phyloP scores from a whole-genome alignment of 2,113 vertebrate species.

The Acanthisitta chloris region DNA sequence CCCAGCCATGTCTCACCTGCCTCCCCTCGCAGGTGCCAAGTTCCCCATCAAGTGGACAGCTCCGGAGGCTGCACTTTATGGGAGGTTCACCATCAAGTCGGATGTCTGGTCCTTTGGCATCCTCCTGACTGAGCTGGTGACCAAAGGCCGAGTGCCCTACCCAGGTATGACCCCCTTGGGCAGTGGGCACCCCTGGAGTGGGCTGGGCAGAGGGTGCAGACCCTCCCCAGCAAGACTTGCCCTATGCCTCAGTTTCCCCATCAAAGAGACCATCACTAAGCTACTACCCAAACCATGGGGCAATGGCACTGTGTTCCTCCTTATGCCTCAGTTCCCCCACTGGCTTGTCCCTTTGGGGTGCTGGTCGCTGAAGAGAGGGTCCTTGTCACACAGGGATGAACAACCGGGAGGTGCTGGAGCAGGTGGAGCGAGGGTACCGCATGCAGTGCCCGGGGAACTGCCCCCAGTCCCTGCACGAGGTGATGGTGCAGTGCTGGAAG shows the following conservation, averaged over 20 bases:
- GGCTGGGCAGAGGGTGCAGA: neutral
- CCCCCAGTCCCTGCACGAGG: slow-evolving; percentile 88
- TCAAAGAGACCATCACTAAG: neutral
- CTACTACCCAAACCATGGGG: neutral
- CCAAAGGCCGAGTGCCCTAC: slow-evolving; percentile 96
- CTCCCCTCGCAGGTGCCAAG: slow-evolving; percentile 84
- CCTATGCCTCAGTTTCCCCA: neutral
- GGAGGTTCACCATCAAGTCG: slow-evolving; percentile 96
- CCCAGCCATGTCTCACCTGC: neutral
- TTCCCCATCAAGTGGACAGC: slow-evolving; percentile 99
- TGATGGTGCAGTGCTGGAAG: slow-evolving; percentile 95
- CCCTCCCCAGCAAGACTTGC: rapidly evolving
- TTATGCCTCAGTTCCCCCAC: neutral
- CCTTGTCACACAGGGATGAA: slow-evolving; percentile 84
- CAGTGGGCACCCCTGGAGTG: neutral
- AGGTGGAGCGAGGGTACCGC: slow-evolving; percentile 93
- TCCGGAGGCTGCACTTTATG: slow-evolving; percentile 91
- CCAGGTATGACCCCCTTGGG: slow-evolving; percentile 78
- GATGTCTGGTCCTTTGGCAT: slow-evolving; percentile 98
- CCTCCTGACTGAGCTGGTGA: slow-evolving; percentile 93
- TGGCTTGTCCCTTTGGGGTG: rapidly evolving
- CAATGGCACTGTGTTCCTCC: rapidly evolving
- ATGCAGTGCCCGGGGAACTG: slow-evolving; percentile 88
- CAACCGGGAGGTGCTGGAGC: slow-evolving; percentile 95
- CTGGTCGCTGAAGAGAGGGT: neutral